Evolutionary conservation across 2,888 invertebrate genomes (phyloP).

Genomic region (Phyto melanocephala): DNA sequence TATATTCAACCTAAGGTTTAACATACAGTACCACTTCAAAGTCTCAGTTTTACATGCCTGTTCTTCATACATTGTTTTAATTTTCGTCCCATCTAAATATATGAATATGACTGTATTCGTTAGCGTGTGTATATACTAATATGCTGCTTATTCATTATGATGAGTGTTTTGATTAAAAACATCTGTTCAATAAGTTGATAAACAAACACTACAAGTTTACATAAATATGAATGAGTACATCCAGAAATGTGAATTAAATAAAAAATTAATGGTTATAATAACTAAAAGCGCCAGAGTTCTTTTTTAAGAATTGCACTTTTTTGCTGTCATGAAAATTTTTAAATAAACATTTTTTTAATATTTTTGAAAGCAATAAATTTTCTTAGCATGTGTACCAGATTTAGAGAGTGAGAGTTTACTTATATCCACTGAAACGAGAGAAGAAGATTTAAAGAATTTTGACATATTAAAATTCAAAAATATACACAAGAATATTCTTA

Average conservation of each 20-base stretch:
- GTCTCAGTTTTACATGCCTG: no score
- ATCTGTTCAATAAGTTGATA: constrained; percentile 48
- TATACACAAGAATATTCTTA: background rate
- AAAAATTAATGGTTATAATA: background rate
- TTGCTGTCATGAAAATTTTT: constrained; percentile 5
- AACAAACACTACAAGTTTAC: background rate
- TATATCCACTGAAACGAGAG: no score
- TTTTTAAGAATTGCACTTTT: constrained; percentile 23
- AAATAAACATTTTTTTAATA: no score
- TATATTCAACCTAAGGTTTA: no score
- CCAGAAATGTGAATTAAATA: background rate
- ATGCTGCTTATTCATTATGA: constrained; percentile 37
- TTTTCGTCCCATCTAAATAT: background rate
- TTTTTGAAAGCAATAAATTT: background rate
- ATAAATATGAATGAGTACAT: background rate
- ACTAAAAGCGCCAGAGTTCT: constrained; percentile 25
- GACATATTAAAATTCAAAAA: constrained; percentile 6
- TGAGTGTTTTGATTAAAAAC: constrained; percentile 57
- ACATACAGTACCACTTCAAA: no score
- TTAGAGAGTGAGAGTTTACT: no score
- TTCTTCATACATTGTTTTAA: no score
- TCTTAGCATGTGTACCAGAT: no score
- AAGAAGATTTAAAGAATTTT: constrained; percentile 6
- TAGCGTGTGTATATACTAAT: background rate
- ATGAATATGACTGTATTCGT: background rate